phyloP scores from a whole-genome alignment of 2,113 vertebrate species.

The Grammomys surdaster region DNA sequence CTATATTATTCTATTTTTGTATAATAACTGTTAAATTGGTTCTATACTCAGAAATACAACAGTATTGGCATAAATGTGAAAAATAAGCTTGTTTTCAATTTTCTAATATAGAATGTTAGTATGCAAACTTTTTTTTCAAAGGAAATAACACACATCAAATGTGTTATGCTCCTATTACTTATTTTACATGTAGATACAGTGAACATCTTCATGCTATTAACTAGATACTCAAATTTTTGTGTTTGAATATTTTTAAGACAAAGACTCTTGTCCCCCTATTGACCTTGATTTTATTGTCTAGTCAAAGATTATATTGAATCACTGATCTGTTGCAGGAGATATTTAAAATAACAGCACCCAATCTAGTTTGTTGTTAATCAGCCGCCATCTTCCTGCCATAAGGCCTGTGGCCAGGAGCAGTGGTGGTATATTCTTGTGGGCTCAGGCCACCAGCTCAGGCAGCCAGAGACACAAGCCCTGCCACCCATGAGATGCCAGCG shows the following conservation, averaged over 20 bases:
- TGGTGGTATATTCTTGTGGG: too few species aligned
- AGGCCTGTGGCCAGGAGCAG: too few species aligned
- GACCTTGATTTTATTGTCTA: not conserved
- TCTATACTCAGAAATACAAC: not conserved
- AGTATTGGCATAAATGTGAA: not conserved
- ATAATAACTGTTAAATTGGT: not conserved
- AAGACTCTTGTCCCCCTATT: accelerated
- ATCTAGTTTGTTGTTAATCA: too few species aligned
- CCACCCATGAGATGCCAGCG: too few species aligned
- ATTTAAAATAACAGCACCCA: too few species aligned
- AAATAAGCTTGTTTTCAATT: not conserved
- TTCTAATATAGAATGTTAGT: not conserved
- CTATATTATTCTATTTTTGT: not conserved
- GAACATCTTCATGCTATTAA: not conserved
- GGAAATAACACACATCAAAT: not conserved
- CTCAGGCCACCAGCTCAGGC: too few species aligned
- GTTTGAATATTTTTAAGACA: not conserved
- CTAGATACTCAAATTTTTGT: not conserved
- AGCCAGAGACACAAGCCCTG: too few species aligned
- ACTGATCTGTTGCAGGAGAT: too few species aligned
- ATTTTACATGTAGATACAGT: not conserved
- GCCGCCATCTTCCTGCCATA: too few species aligned
- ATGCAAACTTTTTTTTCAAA: not conserved
- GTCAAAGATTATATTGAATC: not conserved
- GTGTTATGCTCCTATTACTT: not conserved